Conservation (phyloP, 2,113 vertebrate genomes). For the Syngnathoides biaculeatus region DNA sequence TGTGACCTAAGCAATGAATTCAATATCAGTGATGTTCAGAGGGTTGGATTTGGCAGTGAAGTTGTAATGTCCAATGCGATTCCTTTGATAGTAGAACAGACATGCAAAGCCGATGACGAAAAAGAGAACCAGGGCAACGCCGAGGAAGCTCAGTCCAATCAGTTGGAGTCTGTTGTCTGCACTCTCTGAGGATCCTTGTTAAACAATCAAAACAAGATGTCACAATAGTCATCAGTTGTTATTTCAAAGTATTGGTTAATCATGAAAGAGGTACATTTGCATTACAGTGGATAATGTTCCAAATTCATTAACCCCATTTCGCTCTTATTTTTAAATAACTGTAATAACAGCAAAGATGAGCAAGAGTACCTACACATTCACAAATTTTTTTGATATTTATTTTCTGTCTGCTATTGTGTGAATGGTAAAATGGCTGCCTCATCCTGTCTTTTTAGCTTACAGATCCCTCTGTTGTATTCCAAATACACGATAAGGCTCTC, state of each 20-base stretch:
- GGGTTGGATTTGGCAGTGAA: conserved; percentile 63
- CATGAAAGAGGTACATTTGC: too few relatives aligned
- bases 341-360: too few relatives aligned
- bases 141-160: conserved; percentile 60
- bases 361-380: too few relatives aligned
- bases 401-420: too few relatives aligned
- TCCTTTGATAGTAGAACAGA: conserved; percentile 67
- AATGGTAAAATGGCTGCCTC: too few relatives aligned
- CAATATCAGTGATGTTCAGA: conserved; percentile 68
- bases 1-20: conserved; percentile 53
- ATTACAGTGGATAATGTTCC: too few relatives aligned
- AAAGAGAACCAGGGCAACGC: conserved; percentile 51
- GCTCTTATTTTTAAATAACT: too few relatives aligned
- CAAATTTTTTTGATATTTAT: too few relatives aligned
- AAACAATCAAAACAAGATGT: not conserved
- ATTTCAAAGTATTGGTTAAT: not conserved
- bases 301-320: too few relatives aligned
- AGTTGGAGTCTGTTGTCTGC: conserved; percentile 13
- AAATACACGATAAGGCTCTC: too few relatives aligned
- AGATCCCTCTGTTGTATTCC: too few relatives aligned
- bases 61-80: conserved; percentile 71
- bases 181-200: conserved; percentile 19
- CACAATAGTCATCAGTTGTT: not conserved
- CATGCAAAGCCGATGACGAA: conserved; percentile 41
- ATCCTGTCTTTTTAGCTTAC: too few relatives aligned